phyloP scores from a whole-genome alignment of 2,797 vertebrate species.

The Sphenopsis melanotis region DNA sequence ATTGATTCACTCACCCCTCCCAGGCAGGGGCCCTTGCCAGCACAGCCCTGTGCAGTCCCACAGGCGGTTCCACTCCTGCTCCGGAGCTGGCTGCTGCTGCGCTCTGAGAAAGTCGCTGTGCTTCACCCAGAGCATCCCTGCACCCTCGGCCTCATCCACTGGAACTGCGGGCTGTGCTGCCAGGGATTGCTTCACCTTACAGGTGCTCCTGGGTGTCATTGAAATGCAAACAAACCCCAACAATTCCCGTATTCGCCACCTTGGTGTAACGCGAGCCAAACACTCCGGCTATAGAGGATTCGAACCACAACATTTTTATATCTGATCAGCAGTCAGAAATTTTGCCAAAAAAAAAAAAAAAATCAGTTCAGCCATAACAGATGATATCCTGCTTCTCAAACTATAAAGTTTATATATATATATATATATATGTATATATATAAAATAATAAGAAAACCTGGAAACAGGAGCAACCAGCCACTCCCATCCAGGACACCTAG shows the following conservation, averaged over 20 bases:
- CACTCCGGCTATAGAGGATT: background rate
- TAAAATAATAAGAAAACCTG: background rate
- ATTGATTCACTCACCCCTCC: background rate
- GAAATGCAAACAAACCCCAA: background rate
- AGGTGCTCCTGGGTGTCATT: background rate
- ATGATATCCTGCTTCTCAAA: background rate
- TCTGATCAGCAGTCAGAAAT: background rate
- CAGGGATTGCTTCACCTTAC: background rate
- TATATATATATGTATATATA: background rate
- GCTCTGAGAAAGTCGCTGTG: too few species aligned
- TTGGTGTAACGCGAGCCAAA: background rate
- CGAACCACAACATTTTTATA: background rate
- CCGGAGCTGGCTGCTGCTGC: background rate
- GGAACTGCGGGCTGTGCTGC: background rate
- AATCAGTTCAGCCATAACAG: background rate
- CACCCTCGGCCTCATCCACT: background rate
- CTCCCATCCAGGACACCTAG: background rate
- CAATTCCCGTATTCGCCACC: background rate
- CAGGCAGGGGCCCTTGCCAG: background rate
- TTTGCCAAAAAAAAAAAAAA: background rate
- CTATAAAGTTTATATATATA: background rate
- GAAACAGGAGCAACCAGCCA: background rate
- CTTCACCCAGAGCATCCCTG: background rate
- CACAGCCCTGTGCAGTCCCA: background rate
- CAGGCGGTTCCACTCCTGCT: background rate